Evolutionary conservation across 2,797 vertebrate genomes (phyloP).

Genomic region (Myotis myotis): DNA sequence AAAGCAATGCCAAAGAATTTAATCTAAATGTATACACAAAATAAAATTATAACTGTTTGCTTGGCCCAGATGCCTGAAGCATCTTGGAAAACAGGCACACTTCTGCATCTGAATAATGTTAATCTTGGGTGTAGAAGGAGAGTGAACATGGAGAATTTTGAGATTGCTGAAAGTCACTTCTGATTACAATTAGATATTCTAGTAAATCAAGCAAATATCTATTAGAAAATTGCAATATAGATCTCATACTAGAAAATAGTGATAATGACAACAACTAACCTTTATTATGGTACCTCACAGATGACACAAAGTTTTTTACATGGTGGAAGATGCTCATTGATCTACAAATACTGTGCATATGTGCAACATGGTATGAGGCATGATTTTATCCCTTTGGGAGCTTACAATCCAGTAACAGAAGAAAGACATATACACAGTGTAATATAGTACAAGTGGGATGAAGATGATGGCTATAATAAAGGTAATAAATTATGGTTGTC

Average conservation of each 20-base stretch:
- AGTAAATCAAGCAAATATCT: conserved; percentile 19
- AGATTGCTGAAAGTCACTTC: conserved; percentile 30
- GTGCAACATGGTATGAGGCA: neutral
- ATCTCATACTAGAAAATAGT: neutral
- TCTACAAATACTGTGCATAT: neutral
- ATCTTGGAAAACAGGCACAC: conserved; percentile 40
- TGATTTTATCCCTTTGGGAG: neutral
- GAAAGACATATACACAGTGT: neutral
- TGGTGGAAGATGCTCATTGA: neutral
- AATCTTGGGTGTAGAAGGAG: conserved; percentile 11
- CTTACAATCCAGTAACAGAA: neutral
- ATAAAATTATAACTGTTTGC: conserved; percentile 29
- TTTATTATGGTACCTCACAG: neutral
- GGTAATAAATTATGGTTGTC: conserved; percentile 31
- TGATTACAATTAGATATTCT: conserved; percentile 1
- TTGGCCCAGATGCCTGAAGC: conserved; percentile 35
- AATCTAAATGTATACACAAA: conserved; percentile 43
- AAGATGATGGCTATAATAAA: neutral
- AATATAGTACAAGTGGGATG: neutral
- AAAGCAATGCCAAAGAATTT: conserved; percentile 30
- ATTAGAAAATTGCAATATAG: neutral
- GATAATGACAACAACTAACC: neutral
- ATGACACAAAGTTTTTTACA: neutral
- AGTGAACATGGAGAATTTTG: neutral
- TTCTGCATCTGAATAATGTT: conserved; percentile 53